Evolutionary conservation across 1,140 invertebrate genomes (phyloP), one percentile per base, ranked within the genome.

Genomic region (Sarcophaga peregrina): DNA sequence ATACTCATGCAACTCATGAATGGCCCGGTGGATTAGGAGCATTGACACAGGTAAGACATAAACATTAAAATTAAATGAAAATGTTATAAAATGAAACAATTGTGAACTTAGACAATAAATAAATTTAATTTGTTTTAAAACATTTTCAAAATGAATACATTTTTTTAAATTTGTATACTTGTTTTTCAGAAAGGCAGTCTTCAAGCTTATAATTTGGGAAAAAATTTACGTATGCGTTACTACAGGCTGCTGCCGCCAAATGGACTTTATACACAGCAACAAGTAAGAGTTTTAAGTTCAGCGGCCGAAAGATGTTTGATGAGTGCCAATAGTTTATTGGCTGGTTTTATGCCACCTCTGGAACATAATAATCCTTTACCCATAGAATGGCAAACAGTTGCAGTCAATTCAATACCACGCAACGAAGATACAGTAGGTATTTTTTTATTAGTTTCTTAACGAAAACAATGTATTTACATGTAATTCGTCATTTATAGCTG

Each of bases 361-460:
- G 91, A 92, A 8, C 90, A 93, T 45, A 94, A 96, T 86, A 91
- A 93, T 83, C 54, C 58, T 15, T 48, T 83, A 86, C 88, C 92
- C 0, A 91, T 98, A 72, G 86, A 90, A 0, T 98, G 97, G 97
- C 95, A 96, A 86, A 97, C 97, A 0, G 94, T 98, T 86, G 96
- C 97, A 1, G 93, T 98, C 15, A 95, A 96, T 90, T 94, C 95
- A 7, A 90, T 93, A 62, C 94, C 95, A 0, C 92, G 92, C 76
- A 84, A 92, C 37, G 85, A 93, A 54, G 96, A 97, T 89, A 93
- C 93, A 88, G 95, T 96, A 92, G 91, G 90, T 91, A 62, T 20
- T 37, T 68, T n/a, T 76, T 58, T 25, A 47, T 62, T 76, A 15
- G 17, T 58, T 78, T 45, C 9, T 25, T 75, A 37, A 37, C 8